Conservation (phyloP, 2,113 vertebrate genomes). For the Enhydra lutris region DNA sequence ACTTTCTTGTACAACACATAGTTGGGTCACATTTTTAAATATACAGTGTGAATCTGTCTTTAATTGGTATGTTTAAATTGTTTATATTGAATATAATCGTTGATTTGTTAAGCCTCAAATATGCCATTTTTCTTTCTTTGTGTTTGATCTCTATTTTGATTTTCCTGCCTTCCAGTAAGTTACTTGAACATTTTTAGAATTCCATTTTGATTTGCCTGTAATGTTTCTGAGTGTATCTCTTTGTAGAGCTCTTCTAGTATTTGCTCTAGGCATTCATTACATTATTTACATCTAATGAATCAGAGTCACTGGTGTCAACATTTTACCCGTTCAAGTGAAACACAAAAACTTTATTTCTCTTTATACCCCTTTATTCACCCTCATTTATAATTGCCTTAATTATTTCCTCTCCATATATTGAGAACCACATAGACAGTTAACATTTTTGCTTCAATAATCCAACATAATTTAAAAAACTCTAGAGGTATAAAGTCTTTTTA, state of each 20-base stretch:
- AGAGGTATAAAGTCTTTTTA: background rate
- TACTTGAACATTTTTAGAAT: background rate
- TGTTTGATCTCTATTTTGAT: background rate
- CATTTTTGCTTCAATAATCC: background rate
- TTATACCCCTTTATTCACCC: background rate
- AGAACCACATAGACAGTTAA: background rate
- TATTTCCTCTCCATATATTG: background rate
- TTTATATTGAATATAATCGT: background rate
- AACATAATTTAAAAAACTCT: background rate
- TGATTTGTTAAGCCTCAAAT: background rate
- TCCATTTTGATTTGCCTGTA: background rate
- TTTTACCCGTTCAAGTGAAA: background rate
- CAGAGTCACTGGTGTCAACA: background rate
- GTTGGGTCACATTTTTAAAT: background rate
- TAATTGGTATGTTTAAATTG: background rate
- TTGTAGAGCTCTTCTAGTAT: background rate
- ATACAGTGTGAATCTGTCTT: background rate
- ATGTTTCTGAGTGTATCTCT: background rate
- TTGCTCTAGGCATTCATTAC: background rate
- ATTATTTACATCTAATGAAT: background rate
- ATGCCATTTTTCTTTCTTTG: slow-evolving; percentile 5
- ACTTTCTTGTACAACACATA: background rate
- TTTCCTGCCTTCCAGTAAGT: background rate
- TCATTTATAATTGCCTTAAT: background rate
- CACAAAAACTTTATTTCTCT: background rate